Evolutionary conservation across 2,113 vertebrate species (phyloP).

Genomic region (Neogale vison): DNA sequence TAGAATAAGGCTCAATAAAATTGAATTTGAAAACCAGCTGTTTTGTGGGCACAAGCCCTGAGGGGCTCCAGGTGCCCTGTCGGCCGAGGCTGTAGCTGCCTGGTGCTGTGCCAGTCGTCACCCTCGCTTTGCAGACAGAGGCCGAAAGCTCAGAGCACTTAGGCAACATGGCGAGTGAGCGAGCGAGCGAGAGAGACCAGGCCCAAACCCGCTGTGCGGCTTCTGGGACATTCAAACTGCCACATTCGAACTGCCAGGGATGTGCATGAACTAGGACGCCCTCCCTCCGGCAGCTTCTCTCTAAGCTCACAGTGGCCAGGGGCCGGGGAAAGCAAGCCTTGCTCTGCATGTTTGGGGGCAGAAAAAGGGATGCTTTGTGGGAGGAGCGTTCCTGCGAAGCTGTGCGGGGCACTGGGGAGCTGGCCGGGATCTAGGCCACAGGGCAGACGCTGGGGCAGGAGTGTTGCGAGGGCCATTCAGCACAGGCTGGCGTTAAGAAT

Average conservation of each 20-base stretch:
- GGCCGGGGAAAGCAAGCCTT: not conserved
- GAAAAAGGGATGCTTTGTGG: not conserved
- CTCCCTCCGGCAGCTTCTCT: not conserved
- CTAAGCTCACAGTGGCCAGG: not conserved
- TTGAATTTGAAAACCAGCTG: not conserved
- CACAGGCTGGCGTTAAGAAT: not conserved
- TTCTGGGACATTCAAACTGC: not conserved
- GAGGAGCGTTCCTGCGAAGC: not conserved
- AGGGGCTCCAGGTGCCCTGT: not conserved
- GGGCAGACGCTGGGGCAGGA: not conserved
- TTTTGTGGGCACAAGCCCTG: accelerated
- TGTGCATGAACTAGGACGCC: too few relatives aligned
- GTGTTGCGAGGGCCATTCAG: not conserved
- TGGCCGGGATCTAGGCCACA: not conserved
- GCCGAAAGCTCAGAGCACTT: not conserved
- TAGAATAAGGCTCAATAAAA: not conserved
- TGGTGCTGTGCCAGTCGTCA: too few relatives aligned
- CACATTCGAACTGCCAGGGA: accelerated
- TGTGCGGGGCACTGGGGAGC: not conserved
- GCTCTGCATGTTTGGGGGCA: not conserved
- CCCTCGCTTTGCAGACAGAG: not conserved
- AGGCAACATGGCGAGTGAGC: accelerated
- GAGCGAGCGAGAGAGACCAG: accelerated
- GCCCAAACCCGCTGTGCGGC: not conserved
- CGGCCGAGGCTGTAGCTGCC: not conserved